phyloP scores from a whole-genome alignment of 2,888 invertebrate genomes.

The Punctoribates punctum region DNA sequence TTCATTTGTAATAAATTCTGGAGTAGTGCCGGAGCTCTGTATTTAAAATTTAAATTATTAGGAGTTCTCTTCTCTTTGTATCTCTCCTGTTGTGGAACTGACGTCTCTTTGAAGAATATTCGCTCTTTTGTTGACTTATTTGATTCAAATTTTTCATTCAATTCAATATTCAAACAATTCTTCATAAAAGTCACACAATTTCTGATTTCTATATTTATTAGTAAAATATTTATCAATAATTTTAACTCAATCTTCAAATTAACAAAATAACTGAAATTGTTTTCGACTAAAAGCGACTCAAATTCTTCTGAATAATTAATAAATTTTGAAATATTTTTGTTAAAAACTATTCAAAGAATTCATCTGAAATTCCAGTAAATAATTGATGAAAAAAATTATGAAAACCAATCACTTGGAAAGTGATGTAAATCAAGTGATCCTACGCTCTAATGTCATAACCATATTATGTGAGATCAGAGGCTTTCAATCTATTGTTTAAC shows the following conservation, averaged over 20 bases:
- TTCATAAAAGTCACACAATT: no score
- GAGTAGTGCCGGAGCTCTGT: neutral
- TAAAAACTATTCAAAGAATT: neutral
- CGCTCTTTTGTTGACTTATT: no score
- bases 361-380: neutral
- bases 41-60: neutral
- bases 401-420: conserved; percentile 1
- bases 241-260: neutral
- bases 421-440: neutral
- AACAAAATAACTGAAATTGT: neutral
- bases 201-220: no score
- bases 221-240: no score
- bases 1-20: conserved; percentile 13
- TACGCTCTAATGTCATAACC: neutral
- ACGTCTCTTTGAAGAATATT: no score
- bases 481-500: neutral
- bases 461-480: conserved; percentile 3
- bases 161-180: no score
- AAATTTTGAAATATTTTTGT: neutral
- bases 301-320: neutral
- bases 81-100: neutral
- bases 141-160: no score
- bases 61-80: neutral
- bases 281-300: neutral
- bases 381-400: conserved; percentile 1